These are phyloP conservation scores for Eumeta japonica DNA, from an alignment of 1,140 invertebrate species.

Conservation along the genomic window DNA sequence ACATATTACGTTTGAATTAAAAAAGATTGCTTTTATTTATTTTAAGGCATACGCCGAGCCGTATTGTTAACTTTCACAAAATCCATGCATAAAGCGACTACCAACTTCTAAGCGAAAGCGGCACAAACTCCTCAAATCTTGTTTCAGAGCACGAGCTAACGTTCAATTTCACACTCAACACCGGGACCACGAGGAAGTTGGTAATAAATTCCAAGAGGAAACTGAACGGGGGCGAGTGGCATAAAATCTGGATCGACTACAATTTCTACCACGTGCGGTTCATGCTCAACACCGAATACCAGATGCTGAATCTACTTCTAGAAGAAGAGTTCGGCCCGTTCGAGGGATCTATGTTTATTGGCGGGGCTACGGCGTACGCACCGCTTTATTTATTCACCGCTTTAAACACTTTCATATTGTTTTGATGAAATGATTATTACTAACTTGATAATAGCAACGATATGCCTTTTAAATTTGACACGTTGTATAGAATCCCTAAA, in stretches of 20 bases:
- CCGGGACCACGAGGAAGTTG: slow-evolving; percentile 73
- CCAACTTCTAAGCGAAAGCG: no score
- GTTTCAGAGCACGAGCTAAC: slow-evolving; percentile 82
- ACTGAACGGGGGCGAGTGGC: slow-evolving; percentile 90
- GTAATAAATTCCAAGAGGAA: slow-evolving; percentile 77
- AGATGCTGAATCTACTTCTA: slow-evolving; percentile 80
- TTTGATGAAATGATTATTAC: no score
- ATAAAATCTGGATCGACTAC: slow-evolving; percentile 92
- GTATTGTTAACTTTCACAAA: no score
- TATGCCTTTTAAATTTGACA: no score
- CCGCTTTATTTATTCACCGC: no score
- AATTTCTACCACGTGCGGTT: slow-evolving; percentile 92
- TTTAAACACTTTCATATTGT: background rate
- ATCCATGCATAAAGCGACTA: no score
- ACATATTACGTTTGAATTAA: no score
- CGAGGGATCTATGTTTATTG: slow-evolving; percentile 90
- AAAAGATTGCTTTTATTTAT: no score
- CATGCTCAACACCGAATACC: slow-evolving; percentile 85
- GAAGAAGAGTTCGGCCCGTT: slow-evolving; percentile 89
- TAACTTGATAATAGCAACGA: no score
- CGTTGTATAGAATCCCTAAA: no score
- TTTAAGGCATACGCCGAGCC: no score
- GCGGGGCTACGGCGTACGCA: slow-evolving; percentile 84
- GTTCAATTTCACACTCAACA: slow-evolving; percentile 88
- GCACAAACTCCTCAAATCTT: no score